phyloP scores from a whole-genome alignment of 2,113 vertebrate genomes.

The Ariopsis seemanni region DNA sequence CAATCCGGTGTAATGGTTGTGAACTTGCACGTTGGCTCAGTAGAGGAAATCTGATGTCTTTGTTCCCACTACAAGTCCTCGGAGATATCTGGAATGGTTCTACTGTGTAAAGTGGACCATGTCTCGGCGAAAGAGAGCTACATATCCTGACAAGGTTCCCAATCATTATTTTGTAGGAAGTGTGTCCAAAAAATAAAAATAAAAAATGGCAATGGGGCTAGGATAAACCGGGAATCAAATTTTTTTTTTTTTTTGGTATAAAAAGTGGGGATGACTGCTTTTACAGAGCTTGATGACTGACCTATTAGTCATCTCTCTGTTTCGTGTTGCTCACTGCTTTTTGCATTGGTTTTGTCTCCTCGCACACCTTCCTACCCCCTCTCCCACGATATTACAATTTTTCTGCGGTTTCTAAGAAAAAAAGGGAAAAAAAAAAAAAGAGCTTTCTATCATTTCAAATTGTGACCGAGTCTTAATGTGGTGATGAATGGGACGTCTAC shows the following conservation, averaged over 20 bases:
- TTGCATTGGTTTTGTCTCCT: constrained; percentile 29
- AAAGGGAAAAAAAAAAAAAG: constrained; percentile 48
- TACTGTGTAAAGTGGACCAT: constrained; percentile 11
- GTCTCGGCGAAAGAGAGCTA: constrained; percentile 1
- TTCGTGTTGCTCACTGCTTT: constrained; percentile 65
- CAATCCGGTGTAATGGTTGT: not conserved
- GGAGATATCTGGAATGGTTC: not conserved
- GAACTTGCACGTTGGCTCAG: not conserved
- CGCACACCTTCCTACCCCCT: constrained; percentile 17
- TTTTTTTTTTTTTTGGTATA: constrained; percentile 46
- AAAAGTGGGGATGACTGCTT: constrained; percentile 12
- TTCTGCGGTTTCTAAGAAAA: constrained; percentile 46
- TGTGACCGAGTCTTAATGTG: constrained; percentile 58
- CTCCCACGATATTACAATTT: constrained; percentile 30
- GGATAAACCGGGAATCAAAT: not conserved
- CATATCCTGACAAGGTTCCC: not conserved
- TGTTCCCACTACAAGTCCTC: not conserved
- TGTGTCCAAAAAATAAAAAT: constrained; percentile 3
- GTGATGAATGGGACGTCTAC: constrained; percentile 49
- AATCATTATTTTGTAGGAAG: constrained; percentile 15
- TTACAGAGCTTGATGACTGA: constrained; percentile 12
- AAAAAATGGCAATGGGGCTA: not conserved
- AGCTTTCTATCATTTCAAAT: constrained; percentile 53
- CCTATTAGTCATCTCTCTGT: constrained; percentile 50
- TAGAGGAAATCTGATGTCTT: not conserved